phyloP scores from a whole-genome alignment of 2,888 invertebrate species.

The Polietes domitor region DNA sequence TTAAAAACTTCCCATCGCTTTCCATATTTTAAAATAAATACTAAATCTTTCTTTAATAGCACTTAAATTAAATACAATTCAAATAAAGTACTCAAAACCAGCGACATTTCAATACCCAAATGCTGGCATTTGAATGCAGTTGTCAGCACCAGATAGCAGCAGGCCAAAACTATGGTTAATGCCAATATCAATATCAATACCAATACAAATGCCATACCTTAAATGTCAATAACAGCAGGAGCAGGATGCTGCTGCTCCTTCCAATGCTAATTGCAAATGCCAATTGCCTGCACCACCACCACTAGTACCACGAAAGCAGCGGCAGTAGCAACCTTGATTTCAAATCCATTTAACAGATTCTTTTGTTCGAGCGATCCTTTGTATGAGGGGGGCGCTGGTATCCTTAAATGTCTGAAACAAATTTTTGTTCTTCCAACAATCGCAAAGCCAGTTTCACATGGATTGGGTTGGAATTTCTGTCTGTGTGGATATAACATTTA shows the following conservation, averaged over 20 bases:
- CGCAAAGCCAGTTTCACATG: neutral
- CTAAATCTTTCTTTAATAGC: too few species aligned
- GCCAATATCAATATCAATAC: conserved; percentile 2
- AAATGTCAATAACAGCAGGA: conserved; percentile 5
- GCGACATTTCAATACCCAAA: neutral
- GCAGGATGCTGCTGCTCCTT: neutral
- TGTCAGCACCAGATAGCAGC: neutral
- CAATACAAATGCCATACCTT: neutral
- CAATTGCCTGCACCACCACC: conserved; percentile 4
- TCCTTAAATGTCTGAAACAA: neutral
- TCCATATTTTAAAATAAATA: too few species aligned
- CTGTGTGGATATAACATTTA: neutral
- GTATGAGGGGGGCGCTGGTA: neutral
- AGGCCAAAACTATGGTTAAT: conserved; percentile 9
- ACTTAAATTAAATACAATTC: too few species aligned
- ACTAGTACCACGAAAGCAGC: neutral
- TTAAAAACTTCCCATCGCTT: too few species aligned
- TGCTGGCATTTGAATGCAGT: neutral
- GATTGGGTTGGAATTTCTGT: too few species aligned
- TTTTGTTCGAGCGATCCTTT: neutral
- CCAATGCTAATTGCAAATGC: conserved; percentile 20
- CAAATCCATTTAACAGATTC: neutral
- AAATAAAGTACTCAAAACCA: neutral
- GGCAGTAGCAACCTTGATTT: neutral
- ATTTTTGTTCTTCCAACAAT: neutral